Evolutionary conservation across 2,797 vertebrate genomes (phyloP).

Genomic region (Rhinella marina): DNA sequence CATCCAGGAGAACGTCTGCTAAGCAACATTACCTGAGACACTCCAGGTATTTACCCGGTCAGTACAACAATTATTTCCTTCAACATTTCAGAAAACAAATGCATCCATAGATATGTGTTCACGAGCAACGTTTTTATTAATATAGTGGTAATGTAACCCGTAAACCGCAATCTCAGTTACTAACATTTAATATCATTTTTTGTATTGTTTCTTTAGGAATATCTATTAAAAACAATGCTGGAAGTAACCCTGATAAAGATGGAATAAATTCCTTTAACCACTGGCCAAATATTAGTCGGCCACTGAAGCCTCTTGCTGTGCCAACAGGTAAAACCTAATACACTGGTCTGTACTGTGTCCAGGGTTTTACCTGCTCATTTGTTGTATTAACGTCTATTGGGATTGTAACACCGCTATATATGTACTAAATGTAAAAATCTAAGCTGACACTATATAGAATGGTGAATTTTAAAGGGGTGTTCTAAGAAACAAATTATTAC

Average conservation of each 20-base stretch:
- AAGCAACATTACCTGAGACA: conserved; percentile 93
- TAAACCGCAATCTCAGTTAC: background rate
- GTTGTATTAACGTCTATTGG: no score
- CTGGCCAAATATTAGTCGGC: conserved; percentile 83
- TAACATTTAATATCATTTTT: background rate
- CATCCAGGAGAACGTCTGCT: conserved; percentile 79
- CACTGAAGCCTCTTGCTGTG: conserved; percentile 71
- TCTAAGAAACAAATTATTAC: no score
- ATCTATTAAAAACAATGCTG: conserved; percentile 81
- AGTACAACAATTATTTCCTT: conserved; percentile 52
- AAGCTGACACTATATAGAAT: no score
- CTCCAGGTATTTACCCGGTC: conserved; percentile 92
- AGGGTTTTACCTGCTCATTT: background rate
- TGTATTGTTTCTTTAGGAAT: conserved; percentile 77
- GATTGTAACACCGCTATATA: no score
- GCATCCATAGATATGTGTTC: background rate
- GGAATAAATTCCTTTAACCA: conserved; percentile 72
- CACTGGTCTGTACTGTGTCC: background rate
- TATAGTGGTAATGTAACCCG: background rate
- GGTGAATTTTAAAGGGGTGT: no score
- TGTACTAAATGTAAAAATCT: no score
- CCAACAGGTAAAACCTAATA: conserved; percentile 73
- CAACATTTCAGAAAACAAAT: background rate
- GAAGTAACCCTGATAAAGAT: conserved; percentile 82
- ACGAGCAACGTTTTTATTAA: background rate